A percentile compares a stretch with the other conserved stretches of the same genome.
These are phyloP conservation scores for Himalopsyche tibetana DNA, from an alignment of 2,888 invertebrate genomes.

Conservation along the genomic window DNA sequence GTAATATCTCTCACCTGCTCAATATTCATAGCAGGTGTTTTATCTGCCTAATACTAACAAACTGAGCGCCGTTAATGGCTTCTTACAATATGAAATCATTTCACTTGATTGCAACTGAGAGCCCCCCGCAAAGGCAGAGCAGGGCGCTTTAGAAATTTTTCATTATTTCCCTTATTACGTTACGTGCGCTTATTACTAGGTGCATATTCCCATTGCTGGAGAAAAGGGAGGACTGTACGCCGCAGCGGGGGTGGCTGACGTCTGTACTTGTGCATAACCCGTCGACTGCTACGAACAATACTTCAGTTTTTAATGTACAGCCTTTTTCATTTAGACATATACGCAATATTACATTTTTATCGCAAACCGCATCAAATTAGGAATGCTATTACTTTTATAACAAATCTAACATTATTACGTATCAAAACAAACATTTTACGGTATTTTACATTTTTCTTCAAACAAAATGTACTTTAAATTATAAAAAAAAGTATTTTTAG, in stretches of 20 bases:
- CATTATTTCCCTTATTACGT: conserved; percentile 64
- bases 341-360: not conserved
- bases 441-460: too few species aligned
- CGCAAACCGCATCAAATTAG: not conserved
- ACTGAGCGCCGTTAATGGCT: conserved; percentile 33
- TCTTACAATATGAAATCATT: conserved; percentile 55
- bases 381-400: too few species aligned
- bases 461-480: too few species aligned
- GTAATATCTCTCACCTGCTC: conserved; percentile 27
- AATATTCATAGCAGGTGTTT: conserved; percentile 48
- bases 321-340: not conserved
- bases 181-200: conserved; percentile 41
- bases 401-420: too few species aligned
- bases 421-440: too few species aligned
- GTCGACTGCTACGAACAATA: conserved; percentile 6
- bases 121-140: conserved; percentile 48
- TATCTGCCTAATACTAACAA: conserved; percentile 47
- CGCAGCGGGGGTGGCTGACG: conserved; percentile 14
- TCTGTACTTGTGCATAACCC: not conserved
- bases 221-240: conserved; percentile 3
- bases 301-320: not conserved
- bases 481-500: too few species aligned
- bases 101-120: conserved; percentile 55
- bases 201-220: conserved; percentile 35
- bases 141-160: conserved; percentile 57